Conservation (phyloP, 2,797 vertebrate species). For the Basileuterus tristriatus region DNA sequence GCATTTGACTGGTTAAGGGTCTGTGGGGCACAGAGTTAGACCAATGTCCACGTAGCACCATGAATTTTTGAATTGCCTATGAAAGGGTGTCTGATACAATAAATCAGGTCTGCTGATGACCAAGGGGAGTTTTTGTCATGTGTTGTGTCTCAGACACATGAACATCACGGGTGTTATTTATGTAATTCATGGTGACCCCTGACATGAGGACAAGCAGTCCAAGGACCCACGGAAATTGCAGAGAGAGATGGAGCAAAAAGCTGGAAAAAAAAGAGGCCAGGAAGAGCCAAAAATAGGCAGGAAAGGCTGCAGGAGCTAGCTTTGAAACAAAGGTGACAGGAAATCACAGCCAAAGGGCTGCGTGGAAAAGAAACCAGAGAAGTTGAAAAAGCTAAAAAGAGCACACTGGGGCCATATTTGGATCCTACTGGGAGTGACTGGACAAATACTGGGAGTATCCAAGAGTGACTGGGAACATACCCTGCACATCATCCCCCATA, state of each 20-base stretch:
- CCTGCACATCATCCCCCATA: too few relatives aligned
- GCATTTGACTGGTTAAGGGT: neutral
- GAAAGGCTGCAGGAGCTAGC: neutral
- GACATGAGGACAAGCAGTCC: neutral
- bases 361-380: neutral
- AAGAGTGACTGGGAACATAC: too few relatives aligned
- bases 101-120: neutral
- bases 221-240: neutral
- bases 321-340: neutral
- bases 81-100: neutral
- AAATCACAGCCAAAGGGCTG: neutral
- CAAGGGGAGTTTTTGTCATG: neutral
- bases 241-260: neutral
- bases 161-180: neutral
- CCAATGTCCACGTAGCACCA: neutral
- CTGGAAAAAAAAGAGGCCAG: neutral
- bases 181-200: neutral
- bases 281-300: neutral
- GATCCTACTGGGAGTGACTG: too few relatives aligned
- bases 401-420: too few relatives aligned
- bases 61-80: neutral
- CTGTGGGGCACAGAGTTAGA: neutral
- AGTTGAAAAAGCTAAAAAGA: neutral
- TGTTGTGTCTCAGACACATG: neutral
- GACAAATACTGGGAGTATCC: too few relatives aligned